These are phyloP conservation scores for Drosophila orosa DNA, from an alignment of 1,140 invertebrate species.

Conservation along the genomic window DNA sequence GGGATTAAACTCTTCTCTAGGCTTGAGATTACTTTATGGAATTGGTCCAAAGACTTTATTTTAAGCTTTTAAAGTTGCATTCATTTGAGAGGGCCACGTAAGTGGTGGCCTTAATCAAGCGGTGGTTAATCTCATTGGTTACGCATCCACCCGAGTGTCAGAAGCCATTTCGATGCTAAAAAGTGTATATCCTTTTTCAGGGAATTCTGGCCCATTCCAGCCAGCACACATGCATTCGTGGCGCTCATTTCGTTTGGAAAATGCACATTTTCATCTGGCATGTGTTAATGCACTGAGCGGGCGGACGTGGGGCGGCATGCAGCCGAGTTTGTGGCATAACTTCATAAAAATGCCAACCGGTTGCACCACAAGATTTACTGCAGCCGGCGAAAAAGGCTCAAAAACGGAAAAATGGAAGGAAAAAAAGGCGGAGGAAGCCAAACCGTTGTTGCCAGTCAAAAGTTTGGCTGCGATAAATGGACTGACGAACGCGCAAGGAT, in stretches of 20 bases:
- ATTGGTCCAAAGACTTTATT: background rate
- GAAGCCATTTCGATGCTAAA: conserved; percentile 4
- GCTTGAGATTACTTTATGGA: background rate
- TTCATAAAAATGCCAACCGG: conserved; percentile 58
- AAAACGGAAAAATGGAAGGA: background rate
- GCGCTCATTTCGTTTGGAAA: conserved; percentile 34
- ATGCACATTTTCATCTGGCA: conserved; percentile 23
- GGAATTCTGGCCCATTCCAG: background rate
- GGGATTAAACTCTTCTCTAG: background rate
- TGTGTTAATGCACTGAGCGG: conserved; percentile 40
- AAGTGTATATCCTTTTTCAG: conserved; percentile 1
- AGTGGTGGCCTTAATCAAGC: conserved; percentile 16
- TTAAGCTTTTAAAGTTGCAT: background rate
- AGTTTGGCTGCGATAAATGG: conserved; percentile 58
- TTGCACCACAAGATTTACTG: conserved; percentile 54
- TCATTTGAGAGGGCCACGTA: background rate
- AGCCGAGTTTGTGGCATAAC: conserved; percentile 38
- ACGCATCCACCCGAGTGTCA: background rate
- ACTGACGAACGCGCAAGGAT: conserved; percentile 53
- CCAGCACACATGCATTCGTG: background rate
- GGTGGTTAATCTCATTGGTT: conserved; percentile 17
- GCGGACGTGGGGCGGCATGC: conserved; percentile 3
- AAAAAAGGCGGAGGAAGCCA: conserved; percentile 13
- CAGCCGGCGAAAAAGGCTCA: conserved; percentile 12
- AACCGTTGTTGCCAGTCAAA: conserved; percentile 36